Evolutionary conservation across 2,113 vertebrate species (phyloP).

Genomic region (Pongo pygmaeus): DNA sequence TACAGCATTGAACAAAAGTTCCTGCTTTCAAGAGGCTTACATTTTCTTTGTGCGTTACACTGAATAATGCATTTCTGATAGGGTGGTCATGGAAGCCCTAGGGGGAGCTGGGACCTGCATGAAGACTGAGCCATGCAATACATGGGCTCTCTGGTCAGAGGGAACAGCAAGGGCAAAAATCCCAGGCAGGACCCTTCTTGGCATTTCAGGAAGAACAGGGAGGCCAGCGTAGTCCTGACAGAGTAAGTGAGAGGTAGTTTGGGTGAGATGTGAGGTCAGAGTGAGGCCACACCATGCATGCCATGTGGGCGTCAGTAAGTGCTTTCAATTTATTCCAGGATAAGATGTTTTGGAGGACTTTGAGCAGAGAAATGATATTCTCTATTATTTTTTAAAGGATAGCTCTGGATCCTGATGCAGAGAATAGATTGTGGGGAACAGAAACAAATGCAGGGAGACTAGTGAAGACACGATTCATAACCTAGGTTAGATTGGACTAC

Average conservation of each 20-base stretch:
- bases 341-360: not conserved
- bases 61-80: not conserved
- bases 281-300: too few relatives aligned
- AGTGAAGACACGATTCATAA: not conserved
- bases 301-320: not conserved
- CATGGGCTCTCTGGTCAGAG: not conserved
- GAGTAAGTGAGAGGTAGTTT: fast-evolving
- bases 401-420: not conserved
- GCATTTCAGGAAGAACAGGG: not conserved
- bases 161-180: not conserved
- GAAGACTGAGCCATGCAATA: not conserved
- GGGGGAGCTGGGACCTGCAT: not conserved
- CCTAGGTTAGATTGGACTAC: not conserved
- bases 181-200: not conserved
- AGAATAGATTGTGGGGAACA: not conserved
- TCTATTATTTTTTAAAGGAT: not conserved
- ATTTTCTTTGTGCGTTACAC: not conserved
- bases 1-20: not conserved
- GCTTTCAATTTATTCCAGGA: not conserved
- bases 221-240: not conserved
- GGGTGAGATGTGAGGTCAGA: not conserved
- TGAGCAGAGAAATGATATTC: not conserved
- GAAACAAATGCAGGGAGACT: not conserved
- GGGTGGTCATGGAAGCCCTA: not conserved
- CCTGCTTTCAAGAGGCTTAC: not conserved